Base-by-base conservation (phyloP, 2,888 invertebrate genomes). In the Lissocephala sabroskyi region DNA sequence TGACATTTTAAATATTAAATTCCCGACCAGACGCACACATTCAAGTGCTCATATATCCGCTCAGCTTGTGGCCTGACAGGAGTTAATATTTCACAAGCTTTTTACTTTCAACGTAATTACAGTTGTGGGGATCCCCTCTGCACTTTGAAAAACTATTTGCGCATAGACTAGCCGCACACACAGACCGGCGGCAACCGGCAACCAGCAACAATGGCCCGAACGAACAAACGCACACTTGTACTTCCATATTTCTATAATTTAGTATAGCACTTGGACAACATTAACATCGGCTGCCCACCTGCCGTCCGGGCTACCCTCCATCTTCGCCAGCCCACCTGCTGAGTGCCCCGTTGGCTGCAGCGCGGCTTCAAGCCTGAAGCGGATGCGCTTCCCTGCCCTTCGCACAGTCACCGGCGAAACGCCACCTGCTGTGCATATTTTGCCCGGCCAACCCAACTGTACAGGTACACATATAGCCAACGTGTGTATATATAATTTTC, bases 81-180 rank as follows among this genome's bases (percentile, higher is more conserved):
- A 76, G 73, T 71, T 71, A 75, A 75, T 75, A 71, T 68, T 68
- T 76, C 43, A 71, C 60, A 61, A 50, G 68, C 65, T 60, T 76
- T 71, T 76, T 73, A 76, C 70, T 71, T 71, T 76, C 62, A 71
- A 71, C 76, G 73, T 71, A 71, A 71, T 71, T 71, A 71, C 74
- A 76, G 65, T 55, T 55, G 64, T 36, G 17, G 37, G 63, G 56
- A 45, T 47, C 43, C 28, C 16, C 14, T 13, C 16, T 35, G 49
- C 52, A 61, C 76, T 71, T 64, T 61, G 65, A 56, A 71, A 70
- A 75, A 75, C 76, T 71, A 75, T 75, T 75, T 64, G 65, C 59
- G 40, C 52, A 57, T 35, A 63, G 52, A 53, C 41, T n/a, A n/a
- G n/a, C n/a, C n/a, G n/a, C n/a, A n/a, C n/a, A n/a, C n/a, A n/a